A percentile compares a stretch with the other conserved stretches of the same genome.
Evolutionary conservation across 2,113 vertebrate genomes (phyloP).

Genomic region (Opisthocomus hoazin): DNA sequence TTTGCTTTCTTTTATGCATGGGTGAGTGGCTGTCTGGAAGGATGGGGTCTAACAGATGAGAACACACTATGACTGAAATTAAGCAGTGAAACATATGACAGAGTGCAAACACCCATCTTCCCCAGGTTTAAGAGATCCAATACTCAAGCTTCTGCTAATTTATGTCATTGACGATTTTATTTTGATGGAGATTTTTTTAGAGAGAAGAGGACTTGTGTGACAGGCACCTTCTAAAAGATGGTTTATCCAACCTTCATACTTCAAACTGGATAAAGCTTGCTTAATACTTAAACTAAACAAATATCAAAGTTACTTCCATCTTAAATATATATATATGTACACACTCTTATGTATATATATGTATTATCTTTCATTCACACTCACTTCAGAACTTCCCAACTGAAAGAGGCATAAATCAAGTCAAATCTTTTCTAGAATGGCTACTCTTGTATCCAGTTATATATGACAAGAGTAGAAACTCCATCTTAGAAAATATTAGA

Average conservation of each 20-base stretch:
- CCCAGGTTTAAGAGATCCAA: neutral
- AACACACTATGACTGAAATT: neutral
- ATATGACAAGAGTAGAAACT: neutral
- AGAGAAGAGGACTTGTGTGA: neutral
- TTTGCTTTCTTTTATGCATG: neutral
- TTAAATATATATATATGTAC: neutral
- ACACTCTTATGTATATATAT: neutral
- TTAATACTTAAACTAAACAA: neutral
- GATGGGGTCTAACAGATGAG: neutral
- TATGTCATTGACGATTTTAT: neutral
- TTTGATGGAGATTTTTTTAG: neutral
- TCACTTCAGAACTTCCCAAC: neutral
- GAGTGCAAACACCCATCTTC: neutral
- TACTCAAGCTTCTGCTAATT: neutral
- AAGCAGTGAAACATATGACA: neutral
- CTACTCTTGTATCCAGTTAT: neutral
- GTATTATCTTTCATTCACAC: neutral
- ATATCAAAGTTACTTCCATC: neutral
- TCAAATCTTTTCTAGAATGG: neutral
- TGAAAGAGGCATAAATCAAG: neutral
- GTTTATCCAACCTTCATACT: neutral
- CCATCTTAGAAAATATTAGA: neutral
- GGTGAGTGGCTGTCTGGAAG: neutral
- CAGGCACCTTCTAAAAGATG: neutral
- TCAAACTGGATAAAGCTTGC: neutral